Evolutionary conservation across 2,888 invertebrate species (phyloP).

Genomic region (Drosophila pegasa): DNA sequence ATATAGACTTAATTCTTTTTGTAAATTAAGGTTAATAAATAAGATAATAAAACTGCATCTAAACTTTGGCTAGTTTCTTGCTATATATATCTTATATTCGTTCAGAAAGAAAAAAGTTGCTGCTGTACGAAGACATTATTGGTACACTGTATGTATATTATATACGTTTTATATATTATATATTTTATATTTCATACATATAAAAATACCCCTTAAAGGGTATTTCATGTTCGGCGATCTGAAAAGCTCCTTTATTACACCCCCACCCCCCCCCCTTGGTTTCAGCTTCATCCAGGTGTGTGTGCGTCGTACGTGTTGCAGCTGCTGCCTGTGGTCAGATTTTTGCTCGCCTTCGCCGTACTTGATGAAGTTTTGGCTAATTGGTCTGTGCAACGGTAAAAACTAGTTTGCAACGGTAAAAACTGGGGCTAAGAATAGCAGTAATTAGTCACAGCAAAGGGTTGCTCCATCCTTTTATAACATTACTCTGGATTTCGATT

Average conservation of each 20-base stretch:
- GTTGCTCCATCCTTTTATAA: too few relatives aligned
- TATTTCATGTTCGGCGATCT: neutral
- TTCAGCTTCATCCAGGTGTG: neutral
- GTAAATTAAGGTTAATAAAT: too few relatives aligned
- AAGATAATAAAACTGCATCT: too few relatives aligned
- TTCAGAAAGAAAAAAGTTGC: too few relatives aligned
- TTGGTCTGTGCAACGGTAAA: neutral
- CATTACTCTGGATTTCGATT: too few relatives aligned
- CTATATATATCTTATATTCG: too few relatives aligned
- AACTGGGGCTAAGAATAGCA: conserved; percentile 7
- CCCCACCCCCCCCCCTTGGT: too few relatives aligned
- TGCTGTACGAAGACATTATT: too few relatives aligned
- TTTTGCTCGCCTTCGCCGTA: neutral
- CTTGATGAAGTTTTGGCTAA: conserved; percentile 10
- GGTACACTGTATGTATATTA: too few relatives aligned
- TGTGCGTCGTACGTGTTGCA: conserved; percentile 4
- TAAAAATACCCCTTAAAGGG: neutral
- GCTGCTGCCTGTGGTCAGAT: conserved; percentile 6
- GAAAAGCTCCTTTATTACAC: too few relatives aligned
- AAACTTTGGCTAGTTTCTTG: too few relatives aligned
- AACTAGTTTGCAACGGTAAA: neutral
- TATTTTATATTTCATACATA: neutral
- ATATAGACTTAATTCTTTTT: too few relatives aligned
- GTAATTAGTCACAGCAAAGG: neutral
- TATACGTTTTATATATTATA: neutral